phyloP scores from a whole-genome alignment of 2,797 vertebrate genomes.

The Setipinna tenuifilis region DNA sequence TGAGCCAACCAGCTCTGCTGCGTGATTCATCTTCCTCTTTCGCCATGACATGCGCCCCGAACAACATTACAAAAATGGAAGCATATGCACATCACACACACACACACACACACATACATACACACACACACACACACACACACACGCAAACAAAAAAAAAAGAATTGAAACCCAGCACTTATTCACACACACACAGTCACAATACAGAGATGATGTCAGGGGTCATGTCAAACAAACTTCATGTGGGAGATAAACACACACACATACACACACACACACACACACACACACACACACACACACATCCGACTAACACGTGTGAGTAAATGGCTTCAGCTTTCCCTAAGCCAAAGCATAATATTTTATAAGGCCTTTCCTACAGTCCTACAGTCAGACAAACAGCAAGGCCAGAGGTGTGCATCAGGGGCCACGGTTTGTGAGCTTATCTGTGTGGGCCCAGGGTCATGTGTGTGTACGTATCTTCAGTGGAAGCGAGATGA shows the following conservation, averaged over 20 bases:
- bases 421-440: not conserved
- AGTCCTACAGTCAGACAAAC: not conserved
- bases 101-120: not conserved
- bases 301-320: not conserved
- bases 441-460: not conserved
- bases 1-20: not conserved
- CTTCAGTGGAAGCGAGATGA: not conserved
- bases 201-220: not conserved
- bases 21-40: constrained; percentile 19
- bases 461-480: not conserved
- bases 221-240: not conserved
- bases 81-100: not conserved
- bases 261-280: not conserved
- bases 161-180: not conserved
- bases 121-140: not conserved
- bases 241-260: not conserved
- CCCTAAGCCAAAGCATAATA: not conserved
- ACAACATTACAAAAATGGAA: not conserved
- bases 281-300: not conserved
- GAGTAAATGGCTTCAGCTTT: not conserved
- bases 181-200: not conserved
- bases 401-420: not conserved
- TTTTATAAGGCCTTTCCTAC: too few species aligned
- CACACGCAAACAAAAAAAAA: not conserved
- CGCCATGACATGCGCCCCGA: not conserved